Evolutionary conservation across 1,140 invertebrate genomes (phyloP).

Genomic region (Sinonovacula constricta): DNA sequence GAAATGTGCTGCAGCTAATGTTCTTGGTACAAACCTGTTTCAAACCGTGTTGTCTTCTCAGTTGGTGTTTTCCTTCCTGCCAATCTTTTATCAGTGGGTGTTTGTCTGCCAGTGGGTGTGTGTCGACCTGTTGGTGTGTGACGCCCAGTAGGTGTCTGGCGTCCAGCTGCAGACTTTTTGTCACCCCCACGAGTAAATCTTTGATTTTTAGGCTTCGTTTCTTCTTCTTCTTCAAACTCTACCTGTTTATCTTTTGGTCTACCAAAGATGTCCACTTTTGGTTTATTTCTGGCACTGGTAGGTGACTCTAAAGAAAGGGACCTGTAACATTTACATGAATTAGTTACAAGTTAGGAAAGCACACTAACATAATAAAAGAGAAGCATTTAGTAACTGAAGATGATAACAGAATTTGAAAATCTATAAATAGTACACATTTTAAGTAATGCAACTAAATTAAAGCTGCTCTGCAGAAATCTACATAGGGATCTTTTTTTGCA

Average conservation of each 20-base stretch:
- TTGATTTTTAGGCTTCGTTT: slow-evolving; percentile 3
- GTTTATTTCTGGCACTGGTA: slow-evolving; percentile 18
- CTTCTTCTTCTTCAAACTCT: slow-evolving; percentile 9
- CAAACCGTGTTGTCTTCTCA: neutral
- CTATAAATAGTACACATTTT: too few species aligned
- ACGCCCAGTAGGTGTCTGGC: slow-evolving; percentile 24
- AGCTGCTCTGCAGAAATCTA: too few species aligned
- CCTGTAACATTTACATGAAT: too few species aligned
- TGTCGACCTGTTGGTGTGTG: slow-evolving; percentile 28
- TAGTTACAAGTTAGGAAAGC: too few species aligned
- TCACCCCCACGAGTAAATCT: neutral
- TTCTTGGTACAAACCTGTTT: slow-evolving; percentile 10
- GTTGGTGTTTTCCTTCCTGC: slow-evolving; percentile 16
- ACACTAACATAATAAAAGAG: too few species aligned
- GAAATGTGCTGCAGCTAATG: too few species aligned
- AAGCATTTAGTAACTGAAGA: too few species aligned
- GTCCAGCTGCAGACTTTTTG: neutral
- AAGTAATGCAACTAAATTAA: too few species aligned
- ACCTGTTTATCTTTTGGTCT: slow-evolving; percentile 25
- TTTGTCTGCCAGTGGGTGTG: slow-evolving; percentile 29
- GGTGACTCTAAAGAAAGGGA: slow-evolving; percentile 35
- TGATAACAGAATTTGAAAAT: too few species aligned
- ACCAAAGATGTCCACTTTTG: slow-evolving; percentile 46
- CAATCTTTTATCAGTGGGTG: neutral
- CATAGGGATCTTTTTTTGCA: too few species aligned